Base-by-base conservation (phyloP, 2,797 vertebrate genomes). In the Benthosema pterotum region DNA sequence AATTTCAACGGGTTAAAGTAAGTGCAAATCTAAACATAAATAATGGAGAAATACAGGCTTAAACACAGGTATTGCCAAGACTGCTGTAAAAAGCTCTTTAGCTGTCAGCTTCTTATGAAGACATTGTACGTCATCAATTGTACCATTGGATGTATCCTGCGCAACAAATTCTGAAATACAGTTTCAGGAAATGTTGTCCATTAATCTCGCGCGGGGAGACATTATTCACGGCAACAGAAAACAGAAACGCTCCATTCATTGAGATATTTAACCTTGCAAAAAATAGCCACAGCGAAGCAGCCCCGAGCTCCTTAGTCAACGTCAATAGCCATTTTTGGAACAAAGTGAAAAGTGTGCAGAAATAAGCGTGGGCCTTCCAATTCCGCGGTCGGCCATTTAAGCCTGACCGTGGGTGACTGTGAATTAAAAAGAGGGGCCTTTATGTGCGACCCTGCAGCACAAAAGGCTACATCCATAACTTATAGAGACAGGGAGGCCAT, bases 401-500 rank as follows among this genome's bases (percentile, higher is more conserved):
- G 89, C 80, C 76, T 89, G 91, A 92, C 90, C 89, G 82, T 89
- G 89, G 90, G 86, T 90, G 88, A 92, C 75, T 91, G 85, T 87
- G 89, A 92, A 93, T 93, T 92, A 91, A 94, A 92, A 89, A 88
- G 87, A 82, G 84, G 83, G 88, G 87, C 86, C 91, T 93, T 93
- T 93, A 93, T 93, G 91, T 88, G 86, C 77, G 83, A 92, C 91
- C 91, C 88, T 75, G 77, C 88, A 78, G 90, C 89, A 92, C 89
- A 88, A 91, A 91, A 91, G 90, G 90, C 88, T 89, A 89, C 89
- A 90, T 83, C 89, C 88, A 93, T 93, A 93, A 93, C 89, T 93
- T 92, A 92, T 57, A 71, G 69, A 87, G 90, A 91, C 90, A 92
- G 88, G 75, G 57, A 75, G 79, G 84, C 90, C 87, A 91, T 93